Conservation (phyloP, 1,140 invertebrate species). For the Tetramorium parvispinum region DNA sequence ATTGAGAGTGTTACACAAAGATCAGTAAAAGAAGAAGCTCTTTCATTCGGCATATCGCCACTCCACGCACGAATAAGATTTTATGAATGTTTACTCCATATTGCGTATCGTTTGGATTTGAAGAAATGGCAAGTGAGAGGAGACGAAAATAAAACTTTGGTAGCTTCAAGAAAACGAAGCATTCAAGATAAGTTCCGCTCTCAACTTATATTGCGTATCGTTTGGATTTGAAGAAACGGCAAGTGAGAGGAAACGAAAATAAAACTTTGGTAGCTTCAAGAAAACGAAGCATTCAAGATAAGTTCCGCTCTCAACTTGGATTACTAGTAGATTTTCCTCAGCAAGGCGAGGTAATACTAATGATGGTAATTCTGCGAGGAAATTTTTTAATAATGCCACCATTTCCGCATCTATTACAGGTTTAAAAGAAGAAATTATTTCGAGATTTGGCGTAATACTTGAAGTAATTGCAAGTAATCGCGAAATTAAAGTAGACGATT, state of each 20-base stretch:
- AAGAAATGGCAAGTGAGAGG: conserved; percentile 31
- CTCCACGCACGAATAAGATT: not conserved
- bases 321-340: conserved; percentile 12
- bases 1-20: not conserved
- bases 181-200: conserved; percentile 5
- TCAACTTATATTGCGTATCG: not conserved
- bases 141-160: not conserved
- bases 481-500: not conserved
- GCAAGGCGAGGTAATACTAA: conserved; percentile 4
- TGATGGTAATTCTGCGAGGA: not conserved
- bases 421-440: not conserved
- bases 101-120: conserved; percentile 3
- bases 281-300: conserved; percentile 12
- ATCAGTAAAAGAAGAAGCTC: conserved; percentile 6
- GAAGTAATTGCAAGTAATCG: not conserved
- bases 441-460: not conserved
- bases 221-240: conserved; percentile 17
- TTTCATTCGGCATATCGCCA: conserved; percentile 3
- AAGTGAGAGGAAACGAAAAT: conserved; percentile 4
- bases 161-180: not conserved
- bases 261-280: not conserved
- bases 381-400: not conserved
- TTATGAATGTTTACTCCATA: conserved; percentile 22
- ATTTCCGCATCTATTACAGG: not conserved
- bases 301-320: not conserved